Evolutionary conservation across 2,797 vertebrate genomes (phyloP), one percentile per base, ranked within the genome.

Genomic region (Petrocephalus schoutedeni): DNA sequence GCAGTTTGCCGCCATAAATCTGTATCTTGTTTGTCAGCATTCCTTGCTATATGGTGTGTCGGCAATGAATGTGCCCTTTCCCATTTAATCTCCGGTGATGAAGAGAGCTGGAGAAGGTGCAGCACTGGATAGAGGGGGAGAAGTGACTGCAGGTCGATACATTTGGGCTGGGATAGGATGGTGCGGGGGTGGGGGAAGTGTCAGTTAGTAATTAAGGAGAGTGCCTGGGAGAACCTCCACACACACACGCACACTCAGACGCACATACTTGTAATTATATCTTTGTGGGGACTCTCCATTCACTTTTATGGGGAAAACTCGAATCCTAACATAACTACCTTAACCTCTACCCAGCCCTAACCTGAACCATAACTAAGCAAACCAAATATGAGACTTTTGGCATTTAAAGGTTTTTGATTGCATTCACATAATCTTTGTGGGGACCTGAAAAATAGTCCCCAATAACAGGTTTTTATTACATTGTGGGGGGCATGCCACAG

Each of bases 151-250:
- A n/a, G 56, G 64, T 16, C 16, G 45, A 86, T 86, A 59, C 19
- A 83, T 88, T 36, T 85, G 21, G 53, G 57, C 74, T 64, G 87
- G 41, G n/a, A 51, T 57, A 57, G 86, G 59, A 41, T 12, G 56
- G 84, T 6, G 6, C 23, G 12, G 28, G 56, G 6, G 58, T 67
- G 87, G 87, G 54, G 61, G 61, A n/a, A 16, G 16, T 51, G 67
- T 59, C 87, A 86, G 67, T 85, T 83, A 41, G 83, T 90, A 88
- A 90, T 90, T 89, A 90, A 88, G 85, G 67, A 89, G 88, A 90
- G 89, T 90, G 87, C 84, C 58, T 57, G 49, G 51, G 23, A 41
- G 80, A 57, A 61, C 23, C 58, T 45, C 77, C 41, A 32, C 19
- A 10, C 74, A 4, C 32, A 10, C 87, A 10, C 54, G 16, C 86